phyloP scores from a whole-genome alignment of 1,140 invertebrate species.

The Leptopilina boulardi region DNA sequence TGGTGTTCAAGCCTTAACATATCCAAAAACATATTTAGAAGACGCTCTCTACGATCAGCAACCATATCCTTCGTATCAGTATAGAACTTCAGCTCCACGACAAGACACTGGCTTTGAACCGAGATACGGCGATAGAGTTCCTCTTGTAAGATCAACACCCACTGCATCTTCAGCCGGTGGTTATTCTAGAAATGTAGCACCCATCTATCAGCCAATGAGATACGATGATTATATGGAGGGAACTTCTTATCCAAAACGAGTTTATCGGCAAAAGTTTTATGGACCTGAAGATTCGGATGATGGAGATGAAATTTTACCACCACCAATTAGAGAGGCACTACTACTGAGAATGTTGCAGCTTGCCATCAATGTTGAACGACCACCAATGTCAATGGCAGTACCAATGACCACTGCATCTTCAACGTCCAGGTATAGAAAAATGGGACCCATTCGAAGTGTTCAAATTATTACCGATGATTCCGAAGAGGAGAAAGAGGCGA shows the following conservation, averaged over 20 bases:
- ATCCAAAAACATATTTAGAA: slow-evolving; percentile 70
- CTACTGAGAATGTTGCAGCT: slow-evolving; percentile 82
- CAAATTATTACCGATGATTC: slow-evolving; percentile 69
- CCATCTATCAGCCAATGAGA: slow-evolving; percentile 69
- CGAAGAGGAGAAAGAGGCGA: slow-evolving; percentile 64
- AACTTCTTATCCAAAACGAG: slow-evolving; percentile 64
- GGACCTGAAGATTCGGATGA: slow-evolving; percentile 65
- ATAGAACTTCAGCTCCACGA: slow-evolving; percentile 58
- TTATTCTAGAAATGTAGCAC: slow-evolving; percentile 54
- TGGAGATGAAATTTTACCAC: slow-evolving; percentile 79
- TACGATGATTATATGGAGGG: slow-evolving; percentile 77
- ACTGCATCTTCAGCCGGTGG: slow-evolving; percentile 21
- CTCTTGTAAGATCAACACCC: slow-evolving; percentile 62
- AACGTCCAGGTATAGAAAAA: slow-evolving; percentile 66
- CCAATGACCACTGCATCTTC: slow-evolving; percentile 61
- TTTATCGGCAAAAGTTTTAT: slow-evolving; percentile 72
- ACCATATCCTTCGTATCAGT: slow-evolving; percentile 70
- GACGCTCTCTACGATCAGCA: slow-evolving; percentile 73
- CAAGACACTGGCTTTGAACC: slow-evolving; percentile 74
- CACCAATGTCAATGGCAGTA: slow-evolving; percentile 64
- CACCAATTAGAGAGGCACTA: slow-evolving; percentile 81
- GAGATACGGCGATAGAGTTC: slow-evolving; percentile 62
- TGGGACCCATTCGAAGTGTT: slow-evolving; percentile 69
- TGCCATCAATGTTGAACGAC: slow-evolving; percentile 81
- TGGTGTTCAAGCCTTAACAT: slow-evolving; percentile 68